Conservation (phyloP, 2,113 vertebrate genomes). For the Plestiodon gilberti region DNA sequence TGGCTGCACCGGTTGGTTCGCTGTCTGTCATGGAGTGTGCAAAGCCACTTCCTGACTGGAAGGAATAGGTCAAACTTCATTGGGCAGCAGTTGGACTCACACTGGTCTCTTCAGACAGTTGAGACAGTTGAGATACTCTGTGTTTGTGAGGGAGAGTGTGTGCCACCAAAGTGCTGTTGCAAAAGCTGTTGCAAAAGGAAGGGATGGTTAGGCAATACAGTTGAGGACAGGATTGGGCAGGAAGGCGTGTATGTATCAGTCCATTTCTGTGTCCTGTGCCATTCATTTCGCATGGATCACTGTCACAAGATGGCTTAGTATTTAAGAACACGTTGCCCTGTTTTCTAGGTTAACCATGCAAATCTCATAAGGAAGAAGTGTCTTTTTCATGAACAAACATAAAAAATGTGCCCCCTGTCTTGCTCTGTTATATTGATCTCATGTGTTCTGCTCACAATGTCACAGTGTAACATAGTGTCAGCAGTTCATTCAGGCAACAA, state of each 20-base stretch:
- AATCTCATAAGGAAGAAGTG: background rate
- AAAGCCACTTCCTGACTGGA: no score
- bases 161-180: no score
- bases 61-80: no score
- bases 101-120: no score
- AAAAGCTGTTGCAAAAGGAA: no score
- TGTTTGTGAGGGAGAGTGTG: no score
- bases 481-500: background rate
- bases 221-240: no score
- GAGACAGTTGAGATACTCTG: no score
- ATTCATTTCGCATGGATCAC: background rate
- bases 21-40: no score
- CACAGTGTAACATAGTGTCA: background rate
- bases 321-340: background rate
- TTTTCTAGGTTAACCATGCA: background rate
- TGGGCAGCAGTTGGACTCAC: no score
- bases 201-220: no score
- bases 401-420: background rate
- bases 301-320: background rate
- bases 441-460: background rate
- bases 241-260: background rate
- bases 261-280: background rate
- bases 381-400: background rate
- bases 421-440: background rate
- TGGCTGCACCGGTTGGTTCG: no score